Conservation (phyloP, 1,140 invertebrate genomes). For the Bombus ignitus region DNA sequence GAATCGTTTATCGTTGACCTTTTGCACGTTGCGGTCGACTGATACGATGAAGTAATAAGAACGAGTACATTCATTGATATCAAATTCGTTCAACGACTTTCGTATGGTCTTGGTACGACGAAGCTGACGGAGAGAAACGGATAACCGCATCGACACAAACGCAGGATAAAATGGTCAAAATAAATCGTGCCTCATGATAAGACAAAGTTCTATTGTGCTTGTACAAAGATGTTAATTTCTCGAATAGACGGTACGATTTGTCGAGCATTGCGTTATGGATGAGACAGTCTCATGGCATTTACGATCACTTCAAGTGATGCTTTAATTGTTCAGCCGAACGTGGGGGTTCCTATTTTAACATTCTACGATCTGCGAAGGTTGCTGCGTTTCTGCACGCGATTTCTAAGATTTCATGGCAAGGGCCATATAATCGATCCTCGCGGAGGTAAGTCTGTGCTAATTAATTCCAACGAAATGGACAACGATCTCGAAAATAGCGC, state of each 20-base stretch:
- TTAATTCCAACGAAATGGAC: no score
- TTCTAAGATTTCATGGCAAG: neutral
- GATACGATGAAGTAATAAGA: neutral
- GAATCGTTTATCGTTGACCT: neutral
- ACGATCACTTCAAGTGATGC: constrained; percentile 50
- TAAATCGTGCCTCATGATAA: neutral
- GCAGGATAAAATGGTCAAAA: neutral
- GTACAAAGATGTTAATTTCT: constrained; percentile 25
- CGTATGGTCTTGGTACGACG: neutral
- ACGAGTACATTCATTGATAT: neutral
- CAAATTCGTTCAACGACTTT: neutral
- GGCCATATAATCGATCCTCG: neutral
- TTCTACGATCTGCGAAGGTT: constrained; percentile 12
- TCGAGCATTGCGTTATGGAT: constrained; percentile 9
- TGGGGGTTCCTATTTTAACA: constrained; percentile 72
- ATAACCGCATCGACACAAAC: neutral
- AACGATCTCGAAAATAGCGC: no score
- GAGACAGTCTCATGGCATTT: constrained; percentile 43
- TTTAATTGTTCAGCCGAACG: constrained; percentile 75
- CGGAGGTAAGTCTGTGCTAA: no score
- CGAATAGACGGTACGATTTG: constrained; percentile 19
- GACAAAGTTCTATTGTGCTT: neutral
- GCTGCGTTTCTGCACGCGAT: neutral
- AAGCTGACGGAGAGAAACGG: neutral
- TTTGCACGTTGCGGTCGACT: neutral